Percentiles rank a stretch among this genome's conserved stretches.
Conservation (phyloP, 2,888 invertebrate genomes). For the Pantelozetes paolii region DNA sequence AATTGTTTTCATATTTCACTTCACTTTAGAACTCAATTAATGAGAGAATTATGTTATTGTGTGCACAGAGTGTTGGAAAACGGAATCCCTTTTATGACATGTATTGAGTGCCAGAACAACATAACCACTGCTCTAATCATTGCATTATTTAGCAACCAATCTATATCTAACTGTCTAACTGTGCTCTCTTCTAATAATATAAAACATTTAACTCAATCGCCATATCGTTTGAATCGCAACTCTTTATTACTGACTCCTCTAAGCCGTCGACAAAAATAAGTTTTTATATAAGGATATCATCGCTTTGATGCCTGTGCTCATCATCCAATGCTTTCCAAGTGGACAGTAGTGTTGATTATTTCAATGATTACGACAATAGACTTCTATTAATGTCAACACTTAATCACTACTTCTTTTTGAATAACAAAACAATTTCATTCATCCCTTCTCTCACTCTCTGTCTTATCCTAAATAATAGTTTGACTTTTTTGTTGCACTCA, state of each 20-base stretch:
- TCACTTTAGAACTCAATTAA: neutral
- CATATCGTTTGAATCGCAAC: conserved; percentile 13
- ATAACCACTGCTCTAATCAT: neutral
- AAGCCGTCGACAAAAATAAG: neutral
- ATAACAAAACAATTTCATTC: neutral
- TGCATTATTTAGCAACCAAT: conserved; percentile 13
- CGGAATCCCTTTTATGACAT: neutral
- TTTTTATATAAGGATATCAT: conserved; percentile 10
- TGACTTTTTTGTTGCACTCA: neutral
- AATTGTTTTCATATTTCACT: too few relatives aligned
- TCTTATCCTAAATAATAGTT: neutral
- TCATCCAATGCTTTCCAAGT: too few relatives aligned
- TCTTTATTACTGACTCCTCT: conserved; percentile 6
- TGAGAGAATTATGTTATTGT: neutral
- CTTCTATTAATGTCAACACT: conserved; percentile 9
- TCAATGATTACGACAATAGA: neutral
- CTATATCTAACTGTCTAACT: neutral
- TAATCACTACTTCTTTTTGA: neutral
- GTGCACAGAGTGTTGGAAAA: neutral
- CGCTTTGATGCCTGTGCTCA: neutral
- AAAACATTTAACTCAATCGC: conserved; percentile 22
- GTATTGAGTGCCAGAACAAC: neutral
- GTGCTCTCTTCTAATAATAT: conserved; percentile 8
- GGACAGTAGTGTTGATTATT: neutral
- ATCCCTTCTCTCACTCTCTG: neutral